These are phyloP conservation scores for Myxocyprinus asiaticus DNA, from an alignment of 2,113 vertebrate species.

Conservation along the genomic window DNA sequence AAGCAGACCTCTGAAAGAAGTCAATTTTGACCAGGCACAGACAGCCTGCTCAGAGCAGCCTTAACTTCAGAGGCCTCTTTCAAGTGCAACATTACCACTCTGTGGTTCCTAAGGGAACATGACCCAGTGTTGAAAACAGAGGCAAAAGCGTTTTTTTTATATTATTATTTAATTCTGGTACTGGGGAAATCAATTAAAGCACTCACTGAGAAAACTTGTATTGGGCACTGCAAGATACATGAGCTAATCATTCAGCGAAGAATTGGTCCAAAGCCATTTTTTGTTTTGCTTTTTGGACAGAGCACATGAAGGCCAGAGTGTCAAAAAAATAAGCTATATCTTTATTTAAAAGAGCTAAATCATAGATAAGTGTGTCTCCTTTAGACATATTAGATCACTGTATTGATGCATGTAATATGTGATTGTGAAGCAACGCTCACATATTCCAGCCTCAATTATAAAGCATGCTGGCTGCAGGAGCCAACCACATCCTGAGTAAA, in stretches of 20 bases:
- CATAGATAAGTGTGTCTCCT: background rate
- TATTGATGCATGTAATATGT: background rate
- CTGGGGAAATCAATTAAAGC: slow-evolving; percentile 28
- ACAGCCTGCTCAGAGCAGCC: no score
- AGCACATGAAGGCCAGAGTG: slow-evolving; percentile 43
- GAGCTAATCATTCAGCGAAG: background rate
- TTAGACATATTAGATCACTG: slow-evolving; percentile 10
- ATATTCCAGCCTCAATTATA: slow-evolving; percentile 13
- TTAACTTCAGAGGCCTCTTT: background rate
- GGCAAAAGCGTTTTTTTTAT: background rate
- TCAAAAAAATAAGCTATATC: slow-evolving; percentile 36
- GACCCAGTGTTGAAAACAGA: background rate
- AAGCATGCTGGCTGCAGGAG: slow-evolving; percentile 28
- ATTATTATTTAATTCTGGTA: background rate
- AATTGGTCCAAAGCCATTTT: slow-evolving; percentile 7
- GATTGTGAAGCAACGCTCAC: slow-evolving; percentile 10
- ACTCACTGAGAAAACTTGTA: slow-evolving; percentile 10
- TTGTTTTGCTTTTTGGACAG: slow-evolving; percentile 31
- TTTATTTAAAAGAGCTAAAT: slow-evolving; percentile 38
- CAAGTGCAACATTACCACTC: slow-evolving; percentile 9
- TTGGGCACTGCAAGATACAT: background rate
- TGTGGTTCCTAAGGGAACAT: slow-evolving; percentile 10
- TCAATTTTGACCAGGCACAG: no score
- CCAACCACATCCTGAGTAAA: slow-evolving; percentile 64
- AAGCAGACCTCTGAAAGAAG: no score